These are phyloP conservation scores for Ceryle rudis DNA, from an alignment of 2,797 vertebrate species.

Conservation along the genomic window DNA sequence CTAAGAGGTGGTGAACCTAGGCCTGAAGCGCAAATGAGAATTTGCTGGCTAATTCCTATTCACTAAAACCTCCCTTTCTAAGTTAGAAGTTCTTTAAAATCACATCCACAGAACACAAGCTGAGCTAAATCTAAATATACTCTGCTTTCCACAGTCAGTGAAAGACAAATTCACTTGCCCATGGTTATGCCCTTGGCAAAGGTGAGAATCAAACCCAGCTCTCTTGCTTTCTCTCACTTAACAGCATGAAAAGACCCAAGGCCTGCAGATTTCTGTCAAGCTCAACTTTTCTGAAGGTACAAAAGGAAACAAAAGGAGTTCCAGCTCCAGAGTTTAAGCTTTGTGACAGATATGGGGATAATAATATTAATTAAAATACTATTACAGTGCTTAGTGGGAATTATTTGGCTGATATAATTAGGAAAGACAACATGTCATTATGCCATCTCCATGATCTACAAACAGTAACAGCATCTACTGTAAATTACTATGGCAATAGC, in stretches of 20 bases:
- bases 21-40: background rate
- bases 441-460: conserved; percentile 22
- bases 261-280: background rate
- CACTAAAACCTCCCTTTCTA: background rate
- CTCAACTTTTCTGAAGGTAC: background rate
- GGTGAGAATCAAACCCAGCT: background rate
- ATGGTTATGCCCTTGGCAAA: background rate
- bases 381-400: conserved; percentile 32
- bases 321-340: background rate
- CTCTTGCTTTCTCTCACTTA: background rate
- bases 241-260: background rate
- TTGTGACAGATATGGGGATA: background rate
- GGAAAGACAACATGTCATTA: conserved; percentile 64
- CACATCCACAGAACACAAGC: background rate
- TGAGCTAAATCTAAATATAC: background rate
- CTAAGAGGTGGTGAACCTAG: background rate
- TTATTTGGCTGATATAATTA: conserved; percentile 63
- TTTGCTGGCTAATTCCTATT: background rate
- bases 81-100: background rate
- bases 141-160: background rate
- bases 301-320: background rate
- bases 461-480: conserved; percentile 25
- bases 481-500: conserved; percentile 11
- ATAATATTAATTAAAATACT: conserved; percentile 63
- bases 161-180: background rate